Conservation (phyloP, 2,888 invertebrate genomes). For the Drosophila sordidula region DNA sequence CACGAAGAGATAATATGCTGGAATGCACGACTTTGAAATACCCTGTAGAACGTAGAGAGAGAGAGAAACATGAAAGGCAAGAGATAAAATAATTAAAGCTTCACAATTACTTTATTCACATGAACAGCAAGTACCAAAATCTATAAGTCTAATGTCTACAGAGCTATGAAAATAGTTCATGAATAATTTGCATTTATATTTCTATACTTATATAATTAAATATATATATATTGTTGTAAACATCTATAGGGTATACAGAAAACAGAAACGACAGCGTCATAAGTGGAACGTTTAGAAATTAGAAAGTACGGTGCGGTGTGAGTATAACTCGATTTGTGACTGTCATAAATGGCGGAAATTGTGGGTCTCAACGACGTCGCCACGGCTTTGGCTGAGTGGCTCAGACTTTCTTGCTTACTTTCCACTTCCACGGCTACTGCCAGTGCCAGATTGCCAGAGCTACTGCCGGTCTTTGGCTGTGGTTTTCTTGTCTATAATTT, state of each 20-base stretch:
- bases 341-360: constrained; percentile 83
- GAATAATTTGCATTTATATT: neutral
- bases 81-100: too few species aligned
- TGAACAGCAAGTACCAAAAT: too few species aligned
- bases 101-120: too few species aligned
- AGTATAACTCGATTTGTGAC: constrained; percentile 81
- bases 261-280: constrained; percentile 44
- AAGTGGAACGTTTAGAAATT: constrained; percentile 76
- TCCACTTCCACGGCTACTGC: constrained; percentile 57
- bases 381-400: constrained; percentile 27
- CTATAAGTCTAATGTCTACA: too few species aligned
- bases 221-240: neutral
- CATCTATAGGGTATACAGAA: constrained; percentile 50
- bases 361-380: constrained; percentile 71
- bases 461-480: constrained; percentile 43
- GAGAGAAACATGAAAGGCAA: too few species aligned
- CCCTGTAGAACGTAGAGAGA: constrained; percentile 11
- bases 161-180: neutral
- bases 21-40: constrained; percentile 13
- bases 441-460: constrained; percentile 31
- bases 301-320: constrained; percentile 78
- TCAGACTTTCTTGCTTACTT: constrained; percentile 72
- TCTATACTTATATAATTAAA: neutral
- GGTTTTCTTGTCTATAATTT: constrained; percentile 68
- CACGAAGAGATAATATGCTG: neutral